Base-by-base conservation (phyloP, 2,113 vertebrate genomes). In the Aegotheles bennettii region DNA sequence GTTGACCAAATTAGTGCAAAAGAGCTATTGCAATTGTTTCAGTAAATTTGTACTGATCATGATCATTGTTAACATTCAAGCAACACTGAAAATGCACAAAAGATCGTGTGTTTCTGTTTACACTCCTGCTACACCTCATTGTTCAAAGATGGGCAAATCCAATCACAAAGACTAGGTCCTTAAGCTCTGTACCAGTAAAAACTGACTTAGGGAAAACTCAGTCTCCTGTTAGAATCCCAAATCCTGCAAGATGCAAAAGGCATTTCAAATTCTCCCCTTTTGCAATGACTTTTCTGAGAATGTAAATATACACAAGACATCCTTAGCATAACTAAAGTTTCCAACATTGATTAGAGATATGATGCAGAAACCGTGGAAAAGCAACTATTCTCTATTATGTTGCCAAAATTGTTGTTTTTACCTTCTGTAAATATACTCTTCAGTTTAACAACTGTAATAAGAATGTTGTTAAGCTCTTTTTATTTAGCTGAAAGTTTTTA, bases 401-500 rank as follows among this genome's bases (percentile, higher is more conserved):
- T 57, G 31, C 11, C 70, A 86, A 71, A 86, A 60, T 4, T 24
- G 18, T 31, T n/a, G 3, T 4, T 20, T 84, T 81, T 54, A 50
- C 24, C 16, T 63, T 56, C 77, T 81, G 15, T 40, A 80, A 84
- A 50, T 40, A 76, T 3, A 70, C 6, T 81, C 12, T 68, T 80
- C 33, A 89, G 50, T 38, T 56, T 80, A 93, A 92, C 45, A 51
- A 33, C n/a, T 84, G 38, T 25, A 80, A 11, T 36, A 92, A 89
- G 56, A 94, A 71, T n/a, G 5, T 54, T 26, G 9, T 73, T 69
- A 75, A 91, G 90, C 50, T 90, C 77, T 87, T 74, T 56, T 69
- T 51, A 69, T 47, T 84, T 31, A 77, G 33, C 28, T 64, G 68
- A 94, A 93, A 56, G 69, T 84, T 92, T 83, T 87, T 73, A 87